phyloP scores from a whole-genome alignment of 1,140 invertebrate species.

The Lucilia sericata region DNA sequence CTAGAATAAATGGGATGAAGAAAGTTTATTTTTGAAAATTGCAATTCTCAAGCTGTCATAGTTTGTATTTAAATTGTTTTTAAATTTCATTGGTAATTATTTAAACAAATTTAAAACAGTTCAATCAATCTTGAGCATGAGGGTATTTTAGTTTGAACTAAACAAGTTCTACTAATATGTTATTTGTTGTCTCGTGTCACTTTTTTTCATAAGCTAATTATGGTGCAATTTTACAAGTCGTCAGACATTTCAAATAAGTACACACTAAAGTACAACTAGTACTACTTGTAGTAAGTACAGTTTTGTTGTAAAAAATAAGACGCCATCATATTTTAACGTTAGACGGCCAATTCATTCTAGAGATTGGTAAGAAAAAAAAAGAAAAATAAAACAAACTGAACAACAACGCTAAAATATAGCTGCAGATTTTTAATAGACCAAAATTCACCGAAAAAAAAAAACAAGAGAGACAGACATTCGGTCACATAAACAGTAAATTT shows the following conservation, averaged over 20 bases:
- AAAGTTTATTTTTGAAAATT: too few species aligned
- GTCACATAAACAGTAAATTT: not conserved
- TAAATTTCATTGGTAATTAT: too few species aligned
- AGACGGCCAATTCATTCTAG: not conserved
- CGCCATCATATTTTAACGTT: not conserved
- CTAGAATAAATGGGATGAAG: too few species aligned
- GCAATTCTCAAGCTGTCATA: too few species aligned
- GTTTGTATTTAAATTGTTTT: too few species aligned
- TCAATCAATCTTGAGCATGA: too few species aligned
- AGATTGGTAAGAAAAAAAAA: not conserved
- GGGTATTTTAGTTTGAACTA: too few species aligned
- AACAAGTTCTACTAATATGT: too few species aligned
- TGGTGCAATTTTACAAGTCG: not conserved
- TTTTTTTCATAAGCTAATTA: not conserved
- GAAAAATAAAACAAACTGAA: not conserved
- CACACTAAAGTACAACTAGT: too few species aligned
- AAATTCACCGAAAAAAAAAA: too few species aligned
- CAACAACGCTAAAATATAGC: not conserved
- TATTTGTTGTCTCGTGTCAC: too few species aligned
- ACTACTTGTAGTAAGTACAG: not conserved
- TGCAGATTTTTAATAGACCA: not conserved
- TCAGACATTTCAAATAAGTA: not conserved
- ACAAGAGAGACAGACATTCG: not conserved
- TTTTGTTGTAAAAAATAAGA: not conserved
- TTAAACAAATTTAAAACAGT: too few species aligned